Conservation (phyloP, 1,140 invertebrate species). For the Sarcophaga bullata region DNA sequence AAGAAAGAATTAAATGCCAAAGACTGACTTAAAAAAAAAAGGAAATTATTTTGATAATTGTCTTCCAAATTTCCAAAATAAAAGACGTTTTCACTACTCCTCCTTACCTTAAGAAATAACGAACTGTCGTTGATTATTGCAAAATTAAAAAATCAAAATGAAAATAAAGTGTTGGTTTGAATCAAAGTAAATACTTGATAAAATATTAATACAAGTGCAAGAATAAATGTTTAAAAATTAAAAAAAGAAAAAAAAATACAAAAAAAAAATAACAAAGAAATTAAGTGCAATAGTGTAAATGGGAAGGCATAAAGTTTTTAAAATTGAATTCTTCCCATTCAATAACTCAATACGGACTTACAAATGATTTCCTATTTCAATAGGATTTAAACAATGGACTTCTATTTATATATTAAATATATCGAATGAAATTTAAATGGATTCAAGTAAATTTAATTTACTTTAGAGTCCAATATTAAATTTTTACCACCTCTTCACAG, state of each 20-base stretch:
- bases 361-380: neutral
- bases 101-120: slow-evolving; percentile 33
- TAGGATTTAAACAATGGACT: no score
- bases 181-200: no score
- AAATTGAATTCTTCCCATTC: neutral
- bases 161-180: neutral
- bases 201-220: no score
- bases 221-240: no score
- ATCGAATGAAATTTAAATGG: neutral
- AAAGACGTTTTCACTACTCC: slow-evolving; percentile 27
- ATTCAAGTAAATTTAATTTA: slow-evolving; percentile 1
- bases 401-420: no score
- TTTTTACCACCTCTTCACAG: no score
- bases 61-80: neutral
- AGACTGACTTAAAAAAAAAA: slow-evolving; percentile 9
- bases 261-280: neutral
- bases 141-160: neutral
- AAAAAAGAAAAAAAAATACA: no score
- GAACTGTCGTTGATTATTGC: slow-evolving; percentile 27
- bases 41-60: neutral
- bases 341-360: neutral
- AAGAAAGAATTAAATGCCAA: neutral
- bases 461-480: neutral
- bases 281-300: slow-evolving; percentile 9
- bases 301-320: neutral